A percentile compares a stretch with the other conserved stretches of the same genome.
Evolutionary conservation across 2,113 vertebrate genomes (phyloP).

Genomic region (Salvator merianae): DNA sequence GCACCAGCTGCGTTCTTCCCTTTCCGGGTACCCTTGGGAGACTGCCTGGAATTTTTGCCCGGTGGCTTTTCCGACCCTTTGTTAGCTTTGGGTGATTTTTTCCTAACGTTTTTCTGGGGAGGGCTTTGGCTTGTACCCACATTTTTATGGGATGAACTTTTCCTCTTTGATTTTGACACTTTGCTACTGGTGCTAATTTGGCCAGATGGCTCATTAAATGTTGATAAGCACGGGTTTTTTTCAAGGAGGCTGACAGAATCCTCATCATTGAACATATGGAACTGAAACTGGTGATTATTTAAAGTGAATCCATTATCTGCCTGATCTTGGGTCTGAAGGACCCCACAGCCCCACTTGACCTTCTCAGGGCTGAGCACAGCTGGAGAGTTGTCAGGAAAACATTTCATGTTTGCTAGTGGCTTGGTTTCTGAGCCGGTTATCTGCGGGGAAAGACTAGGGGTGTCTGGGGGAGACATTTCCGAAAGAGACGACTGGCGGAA

Average conservation of each 20-base stretch:
- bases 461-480: conserved; percentile 95
- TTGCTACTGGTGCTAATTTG: conserved; percentile 83
- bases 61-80: conserved; percentile 86
- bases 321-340: conserved; percentile 84
- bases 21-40: conserved; percentile 89
- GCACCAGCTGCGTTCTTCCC: conserved; percentile 85
- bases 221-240: conserved; percentile 81
- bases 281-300: conserved; percentile 91
- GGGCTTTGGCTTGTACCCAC: conserved; percentile 80
- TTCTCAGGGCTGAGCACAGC: conserved; percentile 81
- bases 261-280: conserved; percentile 93
- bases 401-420: conserved; percentile 82
- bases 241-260: conserved; percentile 85
- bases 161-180: conserved; percentile 92
- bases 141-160: conserved; percentile 86
- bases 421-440: conserved; percentile 88
- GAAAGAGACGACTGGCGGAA: conserved; percentile 96
- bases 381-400: conserved; percentile 86
- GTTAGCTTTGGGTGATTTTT: conserved; percentile 88
- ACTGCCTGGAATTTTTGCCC: conserved; percentile 87
- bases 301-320: conserved; percentile 84
- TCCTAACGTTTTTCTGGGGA: conserved; percentile 89
- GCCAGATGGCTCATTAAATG: conserved; percentile 85
- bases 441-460: conserved; percentile 95
- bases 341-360: conserved; percentile 90